These are phyloP conservation scores for Sebastolobus altivelis DNA, from an alignment of 2,797 vertebrate genomes.

Conservation along the genomic window DNA sequence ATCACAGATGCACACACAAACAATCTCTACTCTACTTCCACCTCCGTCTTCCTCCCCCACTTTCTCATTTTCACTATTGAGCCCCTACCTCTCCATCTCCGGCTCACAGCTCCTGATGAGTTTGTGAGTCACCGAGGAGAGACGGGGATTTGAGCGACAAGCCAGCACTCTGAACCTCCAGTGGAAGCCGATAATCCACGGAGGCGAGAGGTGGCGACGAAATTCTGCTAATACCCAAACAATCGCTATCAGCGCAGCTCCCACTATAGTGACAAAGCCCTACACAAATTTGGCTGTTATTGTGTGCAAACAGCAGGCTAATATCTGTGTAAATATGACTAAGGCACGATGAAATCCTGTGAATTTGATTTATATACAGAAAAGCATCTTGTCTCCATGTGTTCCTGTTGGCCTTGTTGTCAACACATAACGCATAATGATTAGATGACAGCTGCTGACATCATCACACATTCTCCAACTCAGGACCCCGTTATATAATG, in stretches of 20 bases:
- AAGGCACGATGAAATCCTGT: constrained; percentile 14
- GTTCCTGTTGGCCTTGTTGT: constrained; percentile 11
- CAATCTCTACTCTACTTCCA: constrained; percentile 29
- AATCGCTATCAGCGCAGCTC: constrained; percentile 55
- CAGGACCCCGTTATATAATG: neutral
- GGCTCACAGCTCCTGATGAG: constrained; percentile 59
- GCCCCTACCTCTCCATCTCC: constrained; percentile 47
- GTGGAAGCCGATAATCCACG: constrained; percentile 71
- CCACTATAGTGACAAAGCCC: constrained; percentile 59
- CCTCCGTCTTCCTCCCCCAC: constrained; percentile 31
- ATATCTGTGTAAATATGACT: constrained; percentile 42
- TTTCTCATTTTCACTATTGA: constrained; percentile 49
- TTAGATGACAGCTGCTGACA: constrained; percentile 28
- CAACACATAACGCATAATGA: constrained; percentile 5
- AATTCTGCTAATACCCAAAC: constrained; percentile 73
- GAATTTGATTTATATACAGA: constrained; percentile 29
- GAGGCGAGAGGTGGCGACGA: constrained; percentile 52
- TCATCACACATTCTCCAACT: constrained; percentile 14
- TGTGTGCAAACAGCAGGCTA: constrained; percentile 50
- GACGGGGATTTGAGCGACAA: constrained; percentile 61
- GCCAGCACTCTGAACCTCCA: constrained; percentile 45
- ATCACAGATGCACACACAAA: constrained; percentile 26
- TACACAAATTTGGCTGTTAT: constrained; percentile 53
- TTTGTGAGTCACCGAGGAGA: constrained; percentile 58
- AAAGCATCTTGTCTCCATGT: constrained; percentile 28